These are phyloP conservation scores for Casuarius casuarius DNA, from an alignment of 2,113 vertebrate species.

Conservation along the genomic window DNA sequence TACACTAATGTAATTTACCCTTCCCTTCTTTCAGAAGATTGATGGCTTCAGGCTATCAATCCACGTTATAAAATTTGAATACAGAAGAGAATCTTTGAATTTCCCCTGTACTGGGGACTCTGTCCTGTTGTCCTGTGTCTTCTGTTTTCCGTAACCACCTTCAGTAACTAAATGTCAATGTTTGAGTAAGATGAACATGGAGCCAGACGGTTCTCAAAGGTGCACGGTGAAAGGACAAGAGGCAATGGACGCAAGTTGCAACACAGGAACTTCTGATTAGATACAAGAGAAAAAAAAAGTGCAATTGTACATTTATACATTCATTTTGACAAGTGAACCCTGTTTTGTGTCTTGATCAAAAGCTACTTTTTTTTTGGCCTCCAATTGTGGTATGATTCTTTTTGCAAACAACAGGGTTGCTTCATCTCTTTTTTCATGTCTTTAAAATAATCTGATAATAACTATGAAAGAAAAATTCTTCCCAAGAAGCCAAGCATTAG, in stretches of 20 bases:
- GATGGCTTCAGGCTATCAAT: neutral
- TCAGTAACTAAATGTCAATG: neutral
- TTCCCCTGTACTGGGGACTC: neutral
- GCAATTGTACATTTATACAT: neutral
- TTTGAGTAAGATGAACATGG: neutral
- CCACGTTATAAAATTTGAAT: neutral
- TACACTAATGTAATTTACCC: neutral
- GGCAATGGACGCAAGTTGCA: neutral
- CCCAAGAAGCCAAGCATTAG: neutral
- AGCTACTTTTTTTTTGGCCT: neutral
- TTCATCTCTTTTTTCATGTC: neutral
- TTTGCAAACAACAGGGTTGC: rapidly evolving
- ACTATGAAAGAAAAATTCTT: neutral
- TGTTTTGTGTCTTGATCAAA: neutral
- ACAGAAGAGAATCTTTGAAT: neutral
- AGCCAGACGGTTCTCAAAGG: neutral
- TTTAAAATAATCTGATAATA: neutral
- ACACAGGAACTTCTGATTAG: neutral
- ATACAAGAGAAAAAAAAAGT: rapidly evolving
- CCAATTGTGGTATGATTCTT: neutral
- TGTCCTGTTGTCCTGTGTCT: neutral
- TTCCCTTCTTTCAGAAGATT: neutral
- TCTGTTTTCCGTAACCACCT: neutral
- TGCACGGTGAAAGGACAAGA: neutral
- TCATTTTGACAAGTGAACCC: neutral